Percentiles rank a stretch among this genome's conserved stretches.
phyloP scores from a whole-genome alignment of 2,113 vertebrate species.

The Lagopus muta region DNA sequence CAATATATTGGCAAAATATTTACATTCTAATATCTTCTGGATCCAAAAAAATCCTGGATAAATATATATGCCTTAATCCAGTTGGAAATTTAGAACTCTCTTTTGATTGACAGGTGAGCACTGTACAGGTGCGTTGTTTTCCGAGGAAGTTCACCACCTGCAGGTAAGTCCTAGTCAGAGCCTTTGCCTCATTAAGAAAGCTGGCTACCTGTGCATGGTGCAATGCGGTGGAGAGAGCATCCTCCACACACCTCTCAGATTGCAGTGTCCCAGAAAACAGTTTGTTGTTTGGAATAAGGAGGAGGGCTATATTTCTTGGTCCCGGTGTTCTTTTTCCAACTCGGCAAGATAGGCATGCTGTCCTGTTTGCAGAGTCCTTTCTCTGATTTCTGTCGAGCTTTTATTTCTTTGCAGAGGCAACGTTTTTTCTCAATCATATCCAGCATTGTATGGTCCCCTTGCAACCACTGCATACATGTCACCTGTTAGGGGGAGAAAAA shows the following conservation, averaged over 20 bases:
- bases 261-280: conserved; percentile 96
- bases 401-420: conserved; percentile 95
- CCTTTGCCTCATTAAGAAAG: conserved; percentile 53
- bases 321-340: conserved; percentile 91
- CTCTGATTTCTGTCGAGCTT: conserved; percentile 90
- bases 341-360: conserved; percentile 95
- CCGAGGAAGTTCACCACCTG: conserved; percentile 59
- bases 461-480: conserved; percentile 91
- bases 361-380: conserved; percentile 96
- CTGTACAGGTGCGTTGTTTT: conserved; percentile 38
- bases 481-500: conserved; percentile 72
- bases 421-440: conserved; percentile 98
- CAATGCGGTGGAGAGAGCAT: conserved; percentile 5
- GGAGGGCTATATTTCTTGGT: conserved; percentile 93
- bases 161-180: conserved; percentile 56
- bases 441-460: conserved; percentile 95
- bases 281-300: conserved; percentile 90
- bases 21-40: conserved; percentile 82
- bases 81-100: conserved; percentile 56
- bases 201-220: conserved; percentile 41
- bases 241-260: conserved; percentile 81
- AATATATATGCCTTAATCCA: conserved; percentile 71
- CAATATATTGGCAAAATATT: conserved; percentile 80
- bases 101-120: conserved; percentile 77
- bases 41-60: conserved; percentile 81